These are phyloP conservation scores for Coranthus polyacanthus DNA, from an alignment of 2,797 vertebrate genomes.

Conservation along the genomic window DNA sequence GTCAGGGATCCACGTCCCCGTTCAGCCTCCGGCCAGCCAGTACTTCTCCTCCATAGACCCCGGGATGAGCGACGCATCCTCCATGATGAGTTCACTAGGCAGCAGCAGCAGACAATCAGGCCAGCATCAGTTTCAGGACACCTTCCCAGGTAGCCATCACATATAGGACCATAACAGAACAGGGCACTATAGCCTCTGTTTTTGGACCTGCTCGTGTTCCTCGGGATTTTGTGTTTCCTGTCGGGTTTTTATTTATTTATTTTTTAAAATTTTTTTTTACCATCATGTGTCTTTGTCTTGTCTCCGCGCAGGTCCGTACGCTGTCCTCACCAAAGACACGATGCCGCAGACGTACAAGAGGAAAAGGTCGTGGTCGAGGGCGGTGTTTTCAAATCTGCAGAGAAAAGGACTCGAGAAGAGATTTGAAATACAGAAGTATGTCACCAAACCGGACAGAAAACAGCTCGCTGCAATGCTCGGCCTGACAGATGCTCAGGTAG, in stretches of 20 bases:
- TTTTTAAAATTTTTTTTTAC: conserved; percentile 13
- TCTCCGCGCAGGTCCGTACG: conserved; percentile 91
- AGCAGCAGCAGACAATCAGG: conserved; percentile 93
- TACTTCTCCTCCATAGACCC: conserved; percentile 97
- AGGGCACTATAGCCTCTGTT: too few relatives aligned
- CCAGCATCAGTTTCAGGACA: conserved; percentile 99
- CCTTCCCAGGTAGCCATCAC: conserved; percentile 94
- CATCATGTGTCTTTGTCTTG: conserved; percentile 20
- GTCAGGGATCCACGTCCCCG: conserved; percentile 90
- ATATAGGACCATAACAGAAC: conserved; percentile 54
- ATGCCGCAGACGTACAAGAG: conserved; percentile 99
- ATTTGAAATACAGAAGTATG: conserved; percentile 99
- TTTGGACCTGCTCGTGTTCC: too few relatives aligned
- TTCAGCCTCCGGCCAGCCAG: conserved; percentile 92
- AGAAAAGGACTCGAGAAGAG: conserved; percentile 98
- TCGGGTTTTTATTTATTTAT: too few relatives aligned
- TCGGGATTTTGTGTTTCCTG: too few relatives aligned
- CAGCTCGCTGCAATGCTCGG: conserved; percentile 98
- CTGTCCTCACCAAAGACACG: conserved; percentile 97
- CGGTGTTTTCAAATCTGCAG: conserved; percentile 98
- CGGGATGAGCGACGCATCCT: conserved; percentile 91
- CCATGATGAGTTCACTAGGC: conserved; percentile 94
- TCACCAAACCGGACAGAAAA: conserved; percentile 98
- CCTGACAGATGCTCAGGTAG: conserved; percentile 97
- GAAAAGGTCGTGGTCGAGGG: conserved; percentile 97